A percentile compares a stretch with the other conserved stretches of the same genome.
phyloP scores from a whole-genome alignment of 2,888 invertebrate species.

The Oligia fasciuncula region DNA sequence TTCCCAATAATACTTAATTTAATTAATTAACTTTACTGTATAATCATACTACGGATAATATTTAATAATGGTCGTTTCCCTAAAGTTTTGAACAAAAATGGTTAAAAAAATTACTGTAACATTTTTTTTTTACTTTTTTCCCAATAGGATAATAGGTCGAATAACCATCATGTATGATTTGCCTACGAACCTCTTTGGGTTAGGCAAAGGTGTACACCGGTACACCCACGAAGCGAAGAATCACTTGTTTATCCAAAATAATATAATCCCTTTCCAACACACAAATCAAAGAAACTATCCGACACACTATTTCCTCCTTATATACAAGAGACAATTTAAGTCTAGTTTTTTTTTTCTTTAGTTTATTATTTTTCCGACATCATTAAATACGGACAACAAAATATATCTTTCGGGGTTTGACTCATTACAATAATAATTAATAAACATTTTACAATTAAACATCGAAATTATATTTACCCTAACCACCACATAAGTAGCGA shows the following conservation, averaged over 20 bases:
- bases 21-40: constrained; percentile 18
- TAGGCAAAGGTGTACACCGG: constrained; percentile 43
- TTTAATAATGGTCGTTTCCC: constrained; percentile 40
- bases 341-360: constrained; percentile 8
- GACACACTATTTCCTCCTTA: background rate
- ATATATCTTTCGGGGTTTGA: constrained; percentile 36
- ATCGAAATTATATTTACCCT: constrained; percentile 55
- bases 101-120: background rate
- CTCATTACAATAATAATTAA: constrained; percentile 39
- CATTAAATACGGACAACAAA: constrained; percentile 19
- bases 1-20: constrained; percentile 35
- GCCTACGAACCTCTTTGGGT: constrained; percentile 36
- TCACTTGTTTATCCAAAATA: constrained; percentile 9
- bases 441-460: constrained; percentile 60
- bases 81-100: constrained; percentile 18
- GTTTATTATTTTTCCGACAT: constrained; percentile 10
- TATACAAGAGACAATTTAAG: constrained; percentile 15
- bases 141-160: background rate
- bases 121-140: background rate
- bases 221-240: constrained; percentile 49
- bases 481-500: constrained; percentile 32
- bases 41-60: constrained; percentile 30
- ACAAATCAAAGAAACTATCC: background rate
- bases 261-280: background rate
- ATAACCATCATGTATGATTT: background rate